phyloP scores from a whole-genome alignment of 2,888 invertebrate species.

The Spodoptera littoralis region DNA sequence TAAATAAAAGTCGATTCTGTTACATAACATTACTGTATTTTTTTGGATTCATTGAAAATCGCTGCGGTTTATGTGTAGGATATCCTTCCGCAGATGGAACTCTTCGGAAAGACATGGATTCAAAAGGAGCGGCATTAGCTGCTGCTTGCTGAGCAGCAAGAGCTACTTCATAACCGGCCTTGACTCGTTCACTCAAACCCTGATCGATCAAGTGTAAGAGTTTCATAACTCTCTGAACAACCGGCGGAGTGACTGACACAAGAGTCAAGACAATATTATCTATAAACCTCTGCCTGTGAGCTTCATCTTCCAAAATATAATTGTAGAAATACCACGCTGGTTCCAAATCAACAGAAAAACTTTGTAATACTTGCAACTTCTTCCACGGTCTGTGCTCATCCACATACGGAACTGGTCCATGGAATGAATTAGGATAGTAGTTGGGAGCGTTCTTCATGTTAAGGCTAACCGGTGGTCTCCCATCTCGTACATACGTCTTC shows the following conservation, averaged over 20 bases:
- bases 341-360: slow-evolving; percentile 56
- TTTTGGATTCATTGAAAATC: too few relatives aligned
- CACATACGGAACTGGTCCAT: slow-evolving; percentile 63
- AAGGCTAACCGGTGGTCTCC: slow-evolving; percentile 55
- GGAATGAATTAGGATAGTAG: slow-evolving; percentile 66
- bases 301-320: slow-evolving; percentile 89
- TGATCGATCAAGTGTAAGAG: slow-evolving; percentile 93
- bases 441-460: slow-evolving; percentile 62
- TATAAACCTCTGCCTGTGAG: slow-evolving; percentile 51
- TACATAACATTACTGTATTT: too few relatives aligned
- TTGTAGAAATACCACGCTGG: slow-evolving; percentile 93
- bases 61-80: too few relatives aligned
- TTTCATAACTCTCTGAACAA: slow-evolving; percentile 91
- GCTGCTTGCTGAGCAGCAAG: slow-evolving; percentile 16
- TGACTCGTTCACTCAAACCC: slow-evolving; percentile 91
- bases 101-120: too few relatives aligned
- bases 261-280: slow-evolving; percentile 21
- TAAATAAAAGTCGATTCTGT: too few relatives aligned
- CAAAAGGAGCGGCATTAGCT: slow-evolving; percentile 12
- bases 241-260: slow-evolving; percentile 32
- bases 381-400: slow-evolving; percentile 53
- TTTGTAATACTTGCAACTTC: slow-evolving; percentile 52
- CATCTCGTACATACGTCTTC: slow-evolving; percentile 62
- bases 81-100: too few relatives aligned
- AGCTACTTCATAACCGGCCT: slow-evolving; percentile 48